Evolutionary conservation across 2,113 vertebrate genomes (phyloP), one percentile per base, ranked within the genome.

Genomic region (Apteryx owenii): DNA sequence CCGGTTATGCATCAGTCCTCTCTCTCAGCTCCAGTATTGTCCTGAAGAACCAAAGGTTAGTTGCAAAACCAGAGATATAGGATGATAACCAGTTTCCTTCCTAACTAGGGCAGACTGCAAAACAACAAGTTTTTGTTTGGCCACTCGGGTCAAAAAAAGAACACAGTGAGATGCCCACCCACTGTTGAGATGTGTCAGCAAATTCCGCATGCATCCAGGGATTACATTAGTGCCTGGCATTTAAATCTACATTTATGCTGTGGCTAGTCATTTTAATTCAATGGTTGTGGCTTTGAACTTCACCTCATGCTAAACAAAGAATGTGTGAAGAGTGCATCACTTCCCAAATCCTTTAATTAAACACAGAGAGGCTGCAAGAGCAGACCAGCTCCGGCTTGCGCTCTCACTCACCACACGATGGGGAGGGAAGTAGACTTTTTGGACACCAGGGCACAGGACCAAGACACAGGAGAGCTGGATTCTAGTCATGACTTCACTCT

Each of bases 311-410:
- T 38, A 28, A 92, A 29, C 6, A 79, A 7, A 86, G n/a, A 18
- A 58, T 23, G 36, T 1, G 5, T 3, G 18, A 85, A 23, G 72
- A 72, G 51, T 2, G 6, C 65, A 36, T 0, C 1, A 22, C 31
- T 69, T 25, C 69, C 31, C 12, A 31, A 84, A 86, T 9, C 44
- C 18, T n/a, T 81, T 25, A 83, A 26, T 10, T n/a, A 61, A 79
- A 46, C 56, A 79, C 26, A 84, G 33, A 2, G 2, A n/a, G 72
- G 25, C 42, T 50, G 56, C 40, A 81, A 76, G 40, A 72, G 38
- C 1, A 44, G 36, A 29, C 21, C 6, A 68, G 51, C 26, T 85
- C 56, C 2, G 1, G 48, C 2, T 0, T 1, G 1, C 2, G 0
- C 4, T 71, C 48, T 20, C 1, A 0, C 44, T 89, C 21, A 62